These are phyloP conservation scores for Catajapyx aquilonaris DNA, from an alignment of 1,140 invertebrate genomes.

Conservation along the genomic window DNA sequence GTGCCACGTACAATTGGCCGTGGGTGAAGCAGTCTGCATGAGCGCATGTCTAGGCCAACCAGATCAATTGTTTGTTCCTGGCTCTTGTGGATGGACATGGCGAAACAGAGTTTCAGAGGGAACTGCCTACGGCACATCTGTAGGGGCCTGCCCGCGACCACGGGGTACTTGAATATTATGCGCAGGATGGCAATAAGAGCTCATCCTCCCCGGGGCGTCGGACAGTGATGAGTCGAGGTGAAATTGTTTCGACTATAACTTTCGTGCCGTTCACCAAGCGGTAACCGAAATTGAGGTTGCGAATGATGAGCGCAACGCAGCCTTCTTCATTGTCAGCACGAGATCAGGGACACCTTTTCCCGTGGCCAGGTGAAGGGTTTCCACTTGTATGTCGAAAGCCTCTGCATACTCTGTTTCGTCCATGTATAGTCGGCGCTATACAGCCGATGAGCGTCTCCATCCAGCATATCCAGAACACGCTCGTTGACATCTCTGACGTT, in stretches of 20 bases:
- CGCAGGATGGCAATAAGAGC: neutral
- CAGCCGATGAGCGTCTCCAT: too few relatives aligned
- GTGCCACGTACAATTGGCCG: slow-evolving; percentile 18
- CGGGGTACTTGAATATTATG: neutral
- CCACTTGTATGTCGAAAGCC: too few relatives aligned
- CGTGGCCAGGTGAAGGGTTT: too few relatives aligned
- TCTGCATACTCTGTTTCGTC: too few relatives aligned
- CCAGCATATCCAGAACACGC: too few relatives aligned
- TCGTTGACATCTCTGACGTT: too few relatives aligned
- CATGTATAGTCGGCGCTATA: too few relatives aligned
- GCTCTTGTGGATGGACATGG: slow-evolving; percentile 23
- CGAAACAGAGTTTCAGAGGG: slow-evolving; percentile 19
- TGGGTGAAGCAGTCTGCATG: slow-evolving; percentile 15
- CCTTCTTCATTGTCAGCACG: slow-evolving; percentile 1
- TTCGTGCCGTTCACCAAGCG: slow-evolving; percentile 4
- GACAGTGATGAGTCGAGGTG: neutral
- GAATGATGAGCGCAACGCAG: neutral
- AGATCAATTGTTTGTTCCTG: slow-evolving; percentile 18
- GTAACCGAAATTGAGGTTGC: slow-evolving; percentile 2
- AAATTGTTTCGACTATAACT: slow-evolving; percentile 2
- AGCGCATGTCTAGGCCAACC: slow-evolving; percentile 10
- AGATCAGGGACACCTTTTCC: neutral
- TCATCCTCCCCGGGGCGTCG: neutral
- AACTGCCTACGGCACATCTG: slow-evolving; percentile 18
- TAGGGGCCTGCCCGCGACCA: neutral